Base-by-base conservation (phyloP, 2,797 vertebrate species). In the Sebastes cheni region DNA sequence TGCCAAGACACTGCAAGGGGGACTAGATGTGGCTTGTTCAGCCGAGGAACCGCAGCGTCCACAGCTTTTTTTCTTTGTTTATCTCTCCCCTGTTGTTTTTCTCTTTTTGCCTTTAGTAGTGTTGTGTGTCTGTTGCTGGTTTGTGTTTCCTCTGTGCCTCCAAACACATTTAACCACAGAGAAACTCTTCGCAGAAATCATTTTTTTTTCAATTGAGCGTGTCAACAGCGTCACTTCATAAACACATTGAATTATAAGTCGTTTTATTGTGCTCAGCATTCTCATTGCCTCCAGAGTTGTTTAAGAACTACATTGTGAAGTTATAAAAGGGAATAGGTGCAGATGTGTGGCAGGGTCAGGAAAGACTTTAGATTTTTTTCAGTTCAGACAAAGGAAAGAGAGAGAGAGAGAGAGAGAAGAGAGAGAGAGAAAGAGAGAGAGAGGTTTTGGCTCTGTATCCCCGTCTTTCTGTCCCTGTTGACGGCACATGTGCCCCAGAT, bases 401-500 rank as follows among this genome's bases (percentile, higher is more conserved):
- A 52, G 29, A 29, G 12, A 27, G 12, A 27, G 22, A 27, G 14
- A 25, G 5, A 23, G 13, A 25, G n/a, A 42, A 39, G 14, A 30
- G 60, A 71, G 66, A 27, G 14, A 25, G 5, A 23, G 13, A 25
- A 42, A 39, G 14, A 30, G 60, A 71, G 66, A 85, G 55, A 46
- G 77, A 74, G 32, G 42, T 69, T 89, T 89, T 91, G 85, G 84
- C 88, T 85, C 62, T 4, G 25, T 29, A 52, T 78, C 70, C 56
- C 16, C 6, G 18, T 86, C 86, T 88, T 81, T 88, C 61, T 93
- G 91, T 92, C 86, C 86, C 87, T 60, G 82, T 79, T 75, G 84
- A 84, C 81, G 81, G 90, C 93, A 95, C 92, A 94, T 95, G 94
- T 91, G 86, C 82, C 92, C 91, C 95, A 95, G 92, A 94, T 95